phyloP scores from a whole-genome alignment of 2,888 invertebrate genomes.

The Drosophila limbata region DNA sequence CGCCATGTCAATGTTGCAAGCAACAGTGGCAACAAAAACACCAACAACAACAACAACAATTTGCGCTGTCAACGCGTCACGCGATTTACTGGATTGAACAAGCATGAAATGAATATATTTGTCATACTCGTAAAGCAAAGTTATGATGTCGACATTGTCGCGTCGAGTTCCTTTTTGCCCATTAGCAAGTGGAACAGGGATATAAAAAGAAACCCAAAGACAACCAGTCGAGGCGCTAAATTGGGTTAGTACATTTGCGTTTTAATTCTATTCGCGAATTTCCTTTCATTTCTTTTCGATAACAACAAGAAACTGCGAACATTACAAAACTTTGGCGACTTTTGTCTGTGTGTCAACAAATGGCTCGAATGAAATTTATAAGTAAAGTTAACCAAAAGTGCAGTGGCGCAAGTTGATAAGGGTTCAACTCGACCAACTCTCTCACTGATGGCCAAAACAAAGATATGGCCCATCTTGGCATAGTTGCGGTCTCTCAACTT shows the following conservation, averaged over 20 bases:
- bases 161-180: slow-evolving; percentile 50
- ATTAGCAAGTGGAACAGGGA: slow-evolving; percentile 58
- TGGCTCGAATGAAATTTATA: slow-evolving; percentile 80
- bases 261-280: slow-evolving; percentile 78
- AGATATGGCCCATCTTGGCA: slow-evolving; percentile 53
- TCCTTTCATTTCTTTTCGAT: slow-evolving; percentile 27
- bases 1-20: slow-evolving; percentile 31
- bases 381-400: slow-evolving; percentile 72
- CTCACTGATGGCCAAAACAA: slow-evolving; percentile 47
- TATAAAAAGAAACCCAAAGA: slow-evolving; percentile 18
- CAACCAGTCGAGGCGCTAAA: slow-evolving; percentile 32
- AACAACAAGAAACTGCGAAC: slow-evolving; percentile 53
- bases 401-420: slow-evolving; percentile 74
- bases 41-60: slow-evolving; percentile 47
- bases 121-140: slow-evolving; percentile 63
- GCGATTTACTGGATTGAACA: slow-evolving; percentile 75
- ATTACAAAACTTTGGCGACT: slow-evolving; percentile 68
- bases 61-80: slow-evolving; percentile 70
- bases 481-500: slow-evolving; percentile 60
- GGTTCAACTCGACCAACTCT: slow-evolving; percentile 45
- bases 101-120: slow-evolving; percentile 79
- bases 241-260: slow-evolving; percentile 63
- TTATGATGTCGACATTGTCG: slow-evolving; percentile 63
- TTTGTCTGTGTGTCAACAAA: slow-evolving; percentile 66
- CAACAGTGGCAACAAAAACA: slow-evolving; percentile 17